phyloP scores from a whole-genome alignment of 2,113 vertebrate species.

The Carettochelys insculpta region DNA sequence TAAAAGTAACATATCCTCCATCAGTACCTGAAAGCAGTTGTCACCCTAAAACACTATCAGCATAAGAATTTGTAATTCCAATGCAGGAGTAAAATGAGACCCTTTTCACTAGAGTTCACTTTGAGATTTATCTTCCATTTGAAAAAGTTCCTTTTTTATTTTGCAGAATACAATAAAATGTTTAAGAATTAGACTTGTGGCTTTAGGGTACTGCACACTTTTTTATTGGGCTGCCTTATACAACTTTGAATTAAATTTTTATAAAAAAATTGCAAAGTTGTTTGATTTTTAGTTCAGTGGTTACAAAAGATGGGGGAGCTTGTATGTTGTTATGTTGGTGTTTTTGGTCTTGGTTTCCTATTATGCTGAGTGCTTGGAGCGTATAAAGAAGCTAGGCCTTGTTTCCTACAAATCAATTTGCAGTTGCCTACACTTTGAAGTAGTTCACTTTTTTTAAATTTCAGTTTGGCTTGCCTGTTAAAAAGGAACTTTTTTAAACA shows the following conservation, averaged over 20 bases:
- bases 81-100: slow-evolving; percentile 45
- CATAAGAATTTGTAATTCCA: slow-evolving; percentile 52
- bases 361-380: slow-evolving; percentile 73
- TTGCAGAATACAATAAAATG: neutral
- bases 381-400: slow-evolving; percentile 47
- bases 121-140: slow-evolving; percentile 55
- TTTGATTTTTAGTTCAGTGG: neutral
- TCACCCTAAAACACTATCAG: slow-evolving; percentile 62
- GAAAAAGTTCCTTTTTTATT: slow-evolving; percentile 51
- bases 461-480: slow-evolving; percentile 58
- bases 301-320: slow-evolving; percentile 20
- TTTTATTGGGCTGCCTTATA: slow-evolving; percentile 29
- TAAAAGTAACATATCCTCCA: slow-evolving; percentile 56
- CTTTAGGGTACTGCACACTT: neutral
- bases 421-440: slow-evolving; percentile 62
- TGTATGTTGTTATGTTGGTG: slow-evolving; percentile 32
- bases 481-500: slow-evolving; percentile 60
- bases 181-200: neutral
- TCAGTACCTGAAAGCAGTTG: slow-evolving; percentile 69
- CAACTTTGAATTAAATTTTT: neutral
- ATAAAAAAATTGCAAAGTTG: neutral
- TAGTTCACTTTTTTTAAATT: slow-evolving; percentile 59
- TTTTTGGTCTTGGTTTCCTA: slow-evolving; percentile 68
- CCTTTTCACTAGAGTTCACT: slow-evolving; percentile 38
- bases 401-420: slow-evolving; percentile 51